Evolutionary conservation across 2,797 vertebrate species (phyloP), one percentile per base, ranked within the genome.

Genomic region (Darevskia mixta): DNA sequence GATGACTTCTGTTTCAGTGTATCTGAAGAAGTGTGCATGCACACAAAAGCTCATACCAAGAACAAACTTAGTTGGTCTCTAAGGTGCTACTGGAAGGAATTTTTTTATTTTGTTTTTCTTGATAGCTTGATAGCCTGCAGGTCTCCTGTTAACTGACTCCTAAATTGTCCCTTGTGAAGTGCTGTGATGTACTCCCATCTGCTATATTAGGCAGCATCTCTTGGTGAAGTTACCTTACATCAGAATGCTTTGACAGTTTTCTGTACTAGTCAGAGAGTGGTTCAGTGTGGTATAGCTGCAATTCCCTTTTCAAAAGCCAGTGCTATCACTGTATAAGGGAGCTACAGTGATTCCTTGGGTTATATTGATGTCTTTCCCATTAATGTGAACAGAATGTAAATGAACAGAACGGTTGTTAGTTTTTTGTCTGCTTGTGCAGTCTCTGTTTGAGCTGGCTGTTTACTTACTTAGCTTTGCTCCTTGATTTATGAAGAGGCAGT

Each of bases 381-480:
- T 38, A 7, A 64, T 0, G 0, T 80, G 71, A 38, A 13, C 3
- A 45, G 35, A 32, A 0, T 76, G 0, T 15, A 0, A 1, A 8
- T 83, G 49, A 84, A 80, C 9, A 5, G 61, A 58, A 29, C 15
- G 25, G 27, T 79, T 25, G 20, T 72, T 18, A 1, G 58, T 13
- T 0, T 38, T 43, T 23, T 11, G 45, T 71, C 38, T 38, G 25
- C 1, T 38, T 64, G 1, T 0, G 1, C 45, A 66, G 20, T 29
- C 45, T 78, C 29, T 87, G 38, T 72, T 88, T 88, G 58, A 15
- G 76, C 45, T 79, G 27, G 38, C 67, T 85, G 15, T 58, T 79
- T 80, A 6, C 55, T 85, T 11, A 43, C 35, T 85, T 76, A 83
- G 15, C 25, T 45, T 76, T 80, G 79, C 79, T 0, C 6, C 15